Percentiles rank a stretch among this genome's conserved stretches.
Evolutionary conservation across 1,140 invertebrate genomes (phyloP).

Genomic region (Zaprionus kolodkinae): DNA sequence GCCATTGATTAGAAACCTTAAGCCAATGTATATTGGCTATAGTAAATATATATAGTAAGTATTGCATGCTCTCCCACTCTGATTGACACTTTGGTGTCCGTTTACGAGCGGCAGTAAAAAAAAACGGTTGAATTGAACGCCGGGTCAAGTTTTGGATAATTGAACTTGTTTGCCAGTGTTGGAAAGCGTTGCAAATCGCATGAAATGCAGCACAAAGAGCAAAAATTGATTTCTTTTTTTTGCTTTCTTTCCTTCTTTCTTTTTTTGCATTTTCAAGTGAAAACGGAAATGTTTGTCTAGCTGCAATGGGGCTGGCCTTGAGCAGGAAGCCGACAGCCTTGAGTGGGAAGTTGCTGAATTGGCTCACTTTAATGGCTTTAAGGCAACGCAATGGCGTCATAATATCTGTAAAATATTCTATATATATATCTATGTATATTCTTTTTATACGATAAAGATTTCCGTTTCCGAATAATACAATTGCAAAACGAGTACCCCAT

Average conservation of each 20-base stretch:
- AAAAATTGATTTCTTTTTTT: neutral
- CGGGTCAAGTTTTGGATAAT: slow-evolving; percentile 13
- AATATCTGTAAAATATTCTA: too few relatives aligned
- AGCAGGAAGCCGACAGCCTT: neutral
- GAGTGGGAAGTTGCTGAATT: neutral
- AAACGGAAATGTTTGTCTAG: slow-evolving; percentile 54
- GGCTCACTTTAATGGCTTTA: slow-evolving; percentile 21
- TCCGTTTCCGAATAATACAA: too few relatives aligned
- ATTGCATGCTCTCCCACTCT: neutral
- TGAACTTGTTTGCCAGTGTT: neutral
- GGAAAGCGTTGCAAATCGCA: neutral
- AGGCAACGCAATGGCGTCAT: slow-evolving; percentile 4
- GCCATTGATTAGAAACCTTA: slow-evolving; percentile 45
- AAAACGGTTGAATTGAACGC: slow-evolving; percentile 12
- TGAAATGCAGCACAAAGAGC: slow-evolving; percentile 7
- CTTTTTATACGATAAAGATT: neutral
- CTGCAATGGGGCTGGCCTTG: slow-evolving; percentile 34
- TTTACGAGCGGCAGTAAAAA: slow-evolving; percentile 14
- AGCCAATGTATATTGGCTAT: neutral
- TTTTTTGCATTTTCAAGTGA: slow-evolving; percentile 29
- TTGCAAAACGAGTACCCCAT: too few relatives aligned
- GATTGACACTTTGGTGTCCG: slow-evolving; percentile 3
- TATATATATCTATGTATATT: too few relatives aligned
- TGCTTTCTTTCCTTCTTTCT: neutral
- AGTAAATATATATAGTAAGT: neutral